Percentiles rank a stretch among this genome's conserved stretches.
Evolutionary conservation across 2,797 vertebrate species (phyloP).

Genomic region (Apogon talboti): DNA sequence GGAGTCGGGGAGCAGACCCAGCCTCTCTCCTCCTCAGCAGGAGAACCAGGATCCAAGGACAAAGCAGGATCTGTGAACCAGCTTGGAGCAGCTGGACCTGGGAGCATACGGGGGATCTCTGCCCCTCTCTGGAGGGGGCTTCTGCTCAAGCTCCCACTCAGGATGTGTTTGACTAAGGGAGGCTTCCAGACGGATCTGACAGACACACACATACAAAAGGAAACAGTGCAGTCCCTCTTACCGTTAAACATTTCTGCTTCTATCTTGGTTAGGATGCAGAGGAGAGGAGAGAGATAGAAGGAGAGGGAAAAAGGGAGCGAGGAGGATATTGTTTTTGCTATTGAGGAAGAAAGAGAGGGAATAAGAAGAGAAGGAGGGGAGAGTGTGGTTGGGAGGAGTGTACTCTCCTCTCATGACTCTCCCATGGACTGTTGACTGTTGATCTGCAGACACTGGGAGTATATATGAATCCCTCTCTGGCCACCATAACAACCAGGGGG

Average conservation of each 20-base stretch:
- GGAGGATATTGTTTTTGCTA: conserved; percentile 70
- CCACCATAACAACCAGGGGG: conserved; percentile 67
- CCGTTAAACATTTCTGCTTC: conserved; percentile 51
- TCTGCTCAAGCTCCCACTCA: conserved; percentile 70
- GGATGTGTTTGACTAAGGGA: conserved; percentile 74
- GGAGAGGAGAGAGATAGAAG: conserved; percentile 74
- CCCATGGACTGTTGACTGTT: conserved; percentile 69
- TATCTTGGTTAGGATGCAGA: conserved; percentile 67
- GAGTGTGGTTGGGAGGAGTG: conserved; percentile 60
- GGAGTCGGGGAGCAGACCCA: conserved; percentile 77
- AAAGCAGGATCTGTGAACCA: conserved; percentile 60
- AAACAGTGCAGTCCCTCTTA: conserved; percentile 57
- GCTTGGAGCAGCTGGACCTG: conserved; percentile 60
- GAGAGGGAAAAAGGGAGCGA: conserved; percentile 75
- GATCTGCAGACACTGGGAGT: conserved; percentile 55
- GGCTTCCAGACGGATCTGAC: conserved; percentile 68
- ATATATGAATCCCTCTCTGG: conserved; percentile 69
- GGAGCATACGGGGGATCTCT: conserved; percentile 51
- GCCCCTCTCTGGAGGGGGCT: conserved; percentile 55
- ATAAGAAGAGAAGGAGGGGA: conserved; percentile 52
- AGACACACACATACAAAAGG: conserved; percentile 56
- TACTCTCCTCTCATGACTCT: conserved; percentile 71
- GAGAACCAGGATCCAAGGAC: conserved; percentile 72
- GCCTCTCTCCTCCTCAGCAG: conserved; percentile 77
- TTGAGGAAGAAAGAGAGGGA: conserved; percentile 59